Evolutionary conservation across 2,888 invertebrate species (phyloP).

Genomic region (Antheraea yamamai): DNA sequence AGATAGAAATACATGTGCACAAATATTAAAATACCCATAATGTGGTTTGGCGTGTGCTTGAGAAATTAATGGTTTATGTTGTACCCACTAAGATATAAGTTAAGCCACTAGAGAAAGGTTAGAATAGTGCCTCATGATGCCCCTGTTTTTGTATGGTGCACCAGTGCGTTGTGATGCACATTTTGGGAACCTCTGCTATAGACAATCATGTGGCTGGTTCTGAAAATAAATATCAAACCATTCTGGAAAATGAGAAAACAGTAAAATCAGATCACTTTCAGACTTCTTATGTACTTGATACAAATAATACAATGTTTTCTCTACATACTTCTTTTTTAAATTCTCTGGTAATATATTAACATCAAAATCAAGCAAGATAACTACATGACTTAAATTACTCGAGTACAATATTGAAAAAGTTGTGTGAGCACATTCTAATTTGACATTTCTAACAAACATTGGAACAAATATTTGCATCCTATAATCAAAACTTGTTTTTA

Average conservation of each 20-base stretch:
- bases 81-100: no score
- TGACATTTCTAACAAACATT: constrained; percentile 51
- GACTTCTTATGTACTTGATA: constrained; percentile 42
- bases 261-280: constrained; percentile 58
- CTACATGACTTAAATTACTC: constrained; percentile 44
- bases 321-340: constrained; percentile 41
- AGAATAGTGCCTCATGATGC: no score
- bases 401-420: constrained; percentile 56
- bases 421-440: constrained; percentile 34
- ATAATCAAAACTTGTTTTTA: constrained; percentile 53
- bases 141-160: no score
- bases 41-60: no score
- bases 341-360: constrained; percentile 39
- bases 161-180: no score
- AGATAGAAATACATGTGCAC: no score
- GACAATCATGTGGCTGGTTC: constrained; percentile 11
- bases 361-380: constrained; percentile 59
- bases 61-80: no score
- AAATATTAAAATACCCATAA: no score
- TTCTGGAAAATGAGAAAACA: constrained; percentile 66
- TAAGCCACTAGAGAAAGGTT: no score
- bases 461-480: constrained; percentile 50
- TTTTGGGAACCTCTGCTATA: neutral
- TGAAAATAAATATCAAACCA: constrained; percentile 66
- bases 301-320: constrained; percentile 45